Base-by-base conservation (phyloP, 2,113 vertebrate genomes). In the Pachycephala philippinensis region DNA sequence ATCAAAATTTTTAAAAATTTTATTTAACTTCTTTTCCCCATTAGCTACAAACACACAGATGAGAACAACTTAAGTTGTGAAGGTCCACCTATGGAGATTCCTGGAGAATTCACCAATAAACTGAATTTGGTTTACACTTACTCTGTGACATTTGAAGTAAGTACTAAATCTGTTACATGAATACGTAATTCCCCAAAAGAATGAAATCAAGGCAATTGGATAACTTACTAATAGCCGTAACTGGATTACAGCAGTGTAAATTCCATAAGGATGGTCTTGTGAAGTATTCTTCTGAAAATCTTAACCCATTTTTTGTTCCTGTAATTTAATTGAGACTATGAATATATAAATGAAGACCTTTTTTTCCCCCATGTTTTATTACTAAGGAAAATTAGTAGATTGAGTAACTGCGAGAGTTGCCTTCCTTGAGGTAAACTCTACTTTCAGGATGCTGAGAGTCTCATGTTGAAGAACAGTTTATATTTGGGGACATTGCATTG, bases 121-220 rank as follows among this genome's bases (percentile, higher is more conserved):
- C 53, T 99, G 47, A 97, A 98, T 27, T 59, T 99, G 76, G 90
- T 97, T 78, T 99, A 99, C 92, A 98, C 98, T 72, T 99, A 99
- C 82, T 99, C 99, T 11, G 98, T 99, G 80, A 96, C 86, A 42
- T 99, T 99, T 98, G 96, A 98, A 95, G 99, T 99, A 97, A 97
- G 98, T 96, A 61, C 86, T 54, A 21, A 72, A 44, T 83, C 33
- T 61, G 9, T 60, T 82, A 44, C 7, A 3, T 60, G 14, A 66
- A 47, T 66, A 39, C 0, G 1, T 59, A 49, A 86, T 83, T 94
- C 15, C 31, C 23, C 26, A 26, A 16, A 69, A 72, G 37, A 79
- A n/a, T 49, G 33, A 50, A 68, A 68, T 91, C 7, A 54, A 35
- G 82, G 30, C 17, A 53, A 13, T 15, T 65, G 30, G 20, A 28